These are phyloP conservation scores for Poecilia velifera DNA, from an alignment of 2,797 vertebrate genomes.

Conservation along the genomic window DNA sequence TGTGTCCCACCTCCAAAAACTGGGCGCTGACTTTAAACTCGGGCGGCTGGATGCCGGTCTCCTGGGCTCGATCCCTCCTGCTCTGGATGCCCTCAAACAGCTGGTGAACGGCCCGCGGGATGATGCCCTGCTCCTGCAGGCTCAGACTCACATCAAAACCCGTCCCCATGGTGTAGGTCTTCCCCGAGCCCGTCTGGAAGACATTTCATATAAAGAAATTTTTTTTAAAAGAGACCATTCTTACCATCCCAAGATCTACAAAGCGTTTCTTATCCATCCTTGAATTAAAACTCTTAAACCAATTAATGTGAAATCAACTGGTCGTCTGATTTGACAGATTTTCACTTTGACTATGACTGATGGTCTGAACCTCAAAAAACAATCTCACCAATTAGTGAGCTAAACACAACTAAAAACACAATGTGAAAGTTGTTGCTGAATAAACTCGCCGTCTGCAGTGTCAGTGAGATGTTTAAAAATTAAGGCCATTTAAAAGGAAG, in stretches of 20 bases:
- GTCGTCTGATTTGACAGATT: neutral
- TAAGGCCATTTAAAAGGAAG: neutral
- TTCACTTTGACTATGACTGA: neutral
- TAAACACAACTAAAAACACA: neutral
- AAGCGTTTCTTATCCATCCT: neutral
- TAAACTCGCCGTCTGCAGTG: neutral
- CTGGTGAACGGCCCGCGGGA: constrained; percentile 92
- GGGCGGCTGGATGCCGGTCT: constrained; percentile 78
- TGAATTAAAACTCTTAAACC: neutral
- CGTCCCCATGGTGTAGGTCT: constrained; percentile 96
- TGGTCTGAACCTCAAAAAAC: neutral
- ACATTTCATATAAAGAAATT: constrained; percentile 9
- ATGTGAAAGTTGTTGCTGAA: neutral
- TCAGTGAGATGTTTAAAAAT: neutral
- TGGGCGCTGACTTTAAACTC: constrained; percentile 99
- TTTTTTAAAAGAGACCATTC: neutral
- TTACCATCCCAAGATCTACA: neutral
- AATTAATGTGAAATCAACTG: neutral
- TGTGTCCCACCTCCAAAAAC: constrained; percentile 90
- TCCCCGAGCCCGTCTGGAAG: constrained; percentile 81
- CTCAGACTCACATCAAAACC: constrained; percentile 87
- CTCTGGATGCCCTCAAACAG: constrained; percentile 91
- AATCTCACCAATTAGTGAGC: neutral
- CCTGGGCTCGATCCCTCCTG: constrained; percentile 79
- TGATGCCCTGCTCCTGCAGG: constrained; percentile 90